These are phyloP conservation scores for Corythornis leucogaster DNA, from an alignment of 2,797 vertebrate genomes.

Conservation along the genomic window DNA sequence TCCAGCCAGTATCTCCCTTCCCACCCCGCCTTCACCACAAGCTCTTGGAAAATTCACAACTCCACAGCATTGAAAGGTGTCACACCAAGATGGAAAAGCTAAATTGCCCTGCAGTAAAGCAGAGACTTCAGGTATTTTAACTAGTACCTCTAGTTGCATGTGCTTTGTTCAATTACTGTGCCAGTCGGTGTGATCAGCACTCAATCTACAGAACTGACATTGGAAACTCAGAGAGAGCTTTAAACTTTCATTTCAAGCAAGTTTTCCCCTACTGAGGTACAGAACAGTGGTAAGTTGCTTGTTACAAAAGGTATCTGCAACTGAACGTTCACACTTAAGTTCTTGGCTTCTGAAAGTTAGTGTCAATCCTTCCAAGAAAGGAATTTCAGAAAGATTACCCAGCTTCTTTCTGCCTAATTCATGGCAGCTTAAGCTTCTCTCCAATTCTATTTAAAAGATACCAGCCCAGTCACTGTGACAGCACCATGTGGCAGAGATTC, in stretches of 20 bases:
- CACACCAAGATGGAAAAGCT: conserved; percentile 49
- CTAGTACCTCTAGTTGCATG: conserved; percentile 31
- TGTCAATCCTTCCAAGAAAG: conserved; percentile 7
- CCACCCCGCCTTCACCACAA: conserved; percentile 60
- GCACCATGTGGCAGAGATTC: conserved; percentile 21
- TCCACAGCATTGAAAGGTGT: conserved; percentile 54
- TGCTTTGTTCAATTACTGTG: conserved; percentile 44
- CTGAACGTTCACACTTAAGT: conserved; percentile 3
- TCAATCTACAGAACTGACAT: conserved; percentile 39
- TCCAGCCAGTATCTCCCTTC: conserved; percentile 35
- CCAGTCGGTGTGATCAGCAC: conserved; percentile 52
- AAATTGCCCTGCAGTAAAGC: conserved; percentile 69
- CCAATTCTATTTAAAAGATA: neutral
- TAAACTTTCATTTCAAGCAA: conserved; percentile 47
- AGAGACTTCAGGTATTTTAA: conserved; percentile 52
- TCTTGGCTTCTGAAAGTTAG: conserved; percentile 32
- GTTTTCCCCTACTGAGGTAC: conserved; percentile 10
- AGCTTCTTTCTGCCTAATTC: conserved; percentile 1
- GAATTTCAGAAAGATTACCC: conserved; percentile 12
- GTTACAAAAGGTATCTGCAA: conserved; percentile 45
- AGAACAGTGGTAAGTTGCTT: conserved; percentile 25
- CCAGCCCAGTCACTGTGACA: conserved; percentile 23
- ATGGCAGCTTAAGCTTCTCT: neutral
- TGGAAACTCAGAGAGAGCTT: conserved; percentile 10
- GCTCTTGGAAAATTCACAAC: conserved; percentile 63